These are phyloP conservation scores for Branchinecta sandiegonensis DNA, from an alignment of 2,888 invertebrate species.

Conservation along the genomic window DNA sequence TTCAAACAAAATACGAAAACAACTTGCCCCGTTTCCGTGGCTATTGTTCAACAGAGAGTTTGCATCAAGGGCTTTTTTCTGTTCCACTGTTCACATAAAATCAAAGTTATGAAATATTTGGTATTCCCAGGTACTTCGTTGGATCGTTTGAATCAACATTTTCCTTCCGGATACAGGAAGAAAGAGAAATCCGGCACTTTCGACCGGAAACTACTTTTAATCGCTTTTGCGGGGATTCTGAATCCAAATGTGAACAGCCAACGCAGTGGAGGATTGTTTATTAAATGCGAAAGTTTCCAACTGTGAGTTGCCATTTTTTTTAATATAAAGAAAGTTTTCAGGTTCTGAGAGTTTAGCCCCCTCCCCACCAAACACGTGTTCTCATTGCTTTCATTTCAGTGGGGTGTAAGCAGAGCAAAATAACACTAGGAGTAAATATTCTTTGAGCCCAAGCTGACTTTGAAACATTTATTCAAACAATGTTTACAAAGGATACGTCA, in stretches of 20 bases:
- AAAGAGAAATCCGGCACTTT: conserved; percentile 86
- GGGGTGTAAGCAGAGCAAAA: no score
- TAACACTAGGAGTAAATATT: no score
- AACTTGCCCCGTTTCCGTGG: no score
- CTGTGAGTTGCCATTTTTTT: no score
- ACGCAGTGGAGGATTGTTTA: conserved; percentile 59
- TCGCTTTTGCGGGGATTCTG: conserved; percentile 54
- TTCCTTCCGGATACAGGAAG: conserved; percentile 90
- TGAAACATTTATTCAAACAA: no score
- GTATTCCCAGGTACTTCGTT: conserved; percentile 50
- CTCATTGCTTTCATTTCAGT: no score
- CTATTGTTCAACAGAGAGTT: neutral
- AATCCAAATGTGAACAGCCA: conserved; percentile 51
- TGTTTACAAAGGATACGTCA: no score
- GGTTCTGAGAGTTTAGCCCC: no score
- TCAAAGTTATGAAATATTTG: conserved; percentile 19
- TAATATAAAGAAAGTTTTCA: no score
- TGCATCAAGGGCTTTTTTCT: conserved; percentile 8
- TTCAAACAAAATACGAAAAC: no score
- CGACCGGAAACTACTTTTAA: conserved; percentile 68
- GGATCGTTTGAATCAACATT: conserved; percentile 93
- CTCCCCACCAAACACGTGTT: no score
- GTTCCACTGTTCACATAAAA: conserved; percentile 9
- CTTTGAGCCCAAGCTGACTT: no score
- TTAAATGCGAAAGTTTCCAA: conserved; percentile 30